Base-by-base conservation (phyloP, 2,797 vertebrate genomes). In the Morus bassanus region DNA sequence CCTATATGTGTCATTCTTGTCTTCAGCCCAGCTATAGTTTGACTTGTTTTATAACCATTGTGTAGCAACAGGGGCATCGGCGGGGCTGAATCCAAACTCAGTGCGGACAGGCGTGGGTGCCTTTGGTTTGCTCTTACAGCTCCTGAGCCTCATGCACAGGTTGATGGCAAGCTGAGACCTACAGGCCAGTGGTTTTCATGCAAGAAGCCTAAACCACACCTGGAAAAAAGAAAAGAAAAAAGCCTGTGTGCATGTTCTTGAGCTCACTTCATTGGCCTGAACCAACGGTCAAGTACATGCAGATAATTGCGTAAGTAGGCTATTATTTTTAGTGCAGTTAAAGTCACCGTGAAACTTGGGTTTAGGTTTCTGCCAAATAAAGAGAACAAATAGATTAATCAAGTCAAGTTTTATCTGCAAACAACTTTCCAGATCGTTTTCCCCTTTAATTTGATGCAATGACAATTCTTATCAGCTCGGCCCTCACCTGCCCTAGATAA, bases 361-460 rank as follows among this genome's bases (percentile, higher is more conserved):
- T 86, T 88, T 93, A 84, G 59, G 79, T 96, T 96, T 84, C 89
- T 94, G 76, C 88, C 94, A 96, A 83, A 60, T 74, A 80, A 81
- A 68, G 61, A 74, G 89, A 90, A 89, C 79, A 97, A 96, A 91
- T 63, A 91, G 69, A 82, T 91, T 78, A 94, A 93, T 97, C 88
- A 94, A 86, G 46, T 81, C 69, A 50, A 70, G 46, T 78, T 95
- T 91, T 95, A 91, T 81, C 91, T 65, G 85, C 76, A 96, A 94
- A 95, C 91, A 95, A 24, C 91, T 97, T 90, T 95, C 88, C 76
- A 84, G 91, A 90, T 94, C 5, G 14, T 95, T 96, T 94, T 87
- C 94, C 48, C 92, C 76, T 96, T 95, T 96, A 94, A 96, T 93
- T 84, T 65, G 80, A 45, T 59, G 77, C 76, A 75, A 14, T 82